phyloP scores from a whole-genome alignment of 2,113 vertebrate genomes.

The Montifringilla adamsi region DNA sequence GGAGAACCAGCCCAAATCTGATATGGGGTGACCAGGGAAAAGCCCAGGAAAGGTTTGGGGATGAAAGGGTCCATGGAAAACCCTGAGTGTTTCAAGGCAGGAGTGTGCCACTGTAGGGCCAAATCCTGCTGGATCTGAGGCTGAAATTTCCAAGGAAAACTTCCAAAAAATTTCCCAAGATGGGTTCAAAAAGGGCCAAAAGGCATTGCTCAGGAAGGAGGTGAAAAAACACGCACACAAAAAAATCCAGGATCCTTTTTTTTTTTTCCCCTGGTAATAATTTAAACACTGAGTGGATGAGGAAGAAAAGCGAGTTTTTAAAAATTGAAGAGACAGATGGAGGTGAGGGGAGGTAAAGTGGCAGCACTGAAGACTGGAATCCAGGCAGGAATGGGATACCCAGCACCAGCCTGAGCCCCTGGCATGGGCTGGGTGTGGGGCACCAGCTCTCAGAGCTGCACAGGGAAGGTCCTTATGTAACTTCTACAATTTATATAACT shows the following conservation, averaged over 20 bases:
- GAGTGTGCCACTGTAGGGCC: background rate
- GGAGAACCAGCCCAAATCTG: background rate
- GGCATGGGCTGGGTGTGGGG: accelerated
- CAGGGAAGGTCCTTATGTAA: background rate
- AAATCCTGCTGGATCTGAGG: background rate
- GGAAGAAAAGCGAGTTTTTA: background rate
- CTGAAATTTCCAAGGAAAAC: background rate
- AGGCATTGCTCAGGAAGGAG: background rate
- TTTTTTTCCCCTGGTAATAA: background rate
- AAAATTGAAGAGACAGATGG: background rate
- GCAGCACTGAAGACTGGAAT: background rate
- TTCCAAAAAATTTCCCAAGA: accelerated
- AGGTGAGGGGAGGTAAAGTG: background rate
- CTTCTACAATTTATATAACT: background rate
- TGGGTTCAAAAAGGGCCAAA: background rate
- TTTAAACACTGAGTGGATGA: background rate
- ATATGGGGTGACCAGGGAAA: background rate
- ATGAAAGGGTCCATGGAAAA: background rate
- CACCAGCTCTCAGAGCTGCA: background rate
- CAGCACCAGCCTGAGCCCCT: background rate
- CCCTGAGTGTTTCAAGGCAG: background rate
- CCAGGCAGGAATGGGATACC: background rate
- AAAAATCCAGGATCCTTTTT: background rate
- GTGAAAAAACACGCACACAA: accelerated
- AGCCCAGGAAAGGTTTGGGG: background rate